Base-by-base conservation (phyloP, 2,797 vertebrate species). In the Periophthalmus magnuspinnatus region DNA sequence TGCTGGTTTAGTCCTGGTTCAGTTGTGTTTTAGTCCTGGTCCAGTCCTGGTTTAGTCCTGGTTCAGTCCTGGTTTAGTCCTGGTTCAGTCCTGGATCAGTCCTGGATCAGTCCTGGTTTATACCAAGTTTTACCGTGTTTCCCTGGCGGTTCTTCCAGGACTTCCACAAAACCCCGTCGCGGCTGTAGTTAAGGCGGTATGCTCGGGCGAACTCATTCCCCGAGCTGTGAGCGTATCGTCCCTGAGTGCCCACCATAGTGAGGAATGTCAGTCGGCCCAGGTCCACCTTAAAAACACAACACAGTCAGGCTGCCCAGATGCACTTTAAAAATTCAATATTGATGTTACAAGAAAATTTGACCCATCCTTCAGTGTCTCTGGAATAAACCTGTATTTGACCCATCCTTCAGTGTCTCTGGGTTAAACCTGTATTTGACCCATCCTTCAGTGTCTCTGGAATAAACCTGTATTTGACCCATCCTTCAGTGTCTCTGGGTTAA, bases 201-300 rank as follows among this genome's bases (percentile, higher is more conserved):
- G 91, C 90, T 0, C 93, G 93, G 38, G 95, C 95, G 0, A 94
- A 97, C 74, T 97, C 96, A 3, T 95, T 96, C 28, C 95, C 96
- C 0, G 93, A 94, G 77, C 90, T 94, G 0, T 92, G 87, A 38
- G 95, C 95, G 0, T 95, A 95, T 0, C 96, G 93, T 13, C 96
- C 96, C 92, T 97, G 96, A 0, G 95, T 97, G 64, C 94, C 96
- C 7, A 97, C 92, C 81, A 97, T 84, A 0, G 95, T 96, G 80
- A 97, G 90, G 84, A 97, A 97, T 59, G 93, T 93, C 59, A 97
- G 87, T 64, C 90, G 87, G 58, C 93, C 91, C 70, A 97, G 91
- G 80, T 97, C 94, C n/a, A 97, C 93, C 89, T 97, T 93, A 48
- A 52, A 6, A 32, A 14, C 17, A 21, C 2, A 66, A 65, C 24